Conservation (phyloP, 1,140 invertebrate species). For the Thereuonema tuberculata region DNA sequence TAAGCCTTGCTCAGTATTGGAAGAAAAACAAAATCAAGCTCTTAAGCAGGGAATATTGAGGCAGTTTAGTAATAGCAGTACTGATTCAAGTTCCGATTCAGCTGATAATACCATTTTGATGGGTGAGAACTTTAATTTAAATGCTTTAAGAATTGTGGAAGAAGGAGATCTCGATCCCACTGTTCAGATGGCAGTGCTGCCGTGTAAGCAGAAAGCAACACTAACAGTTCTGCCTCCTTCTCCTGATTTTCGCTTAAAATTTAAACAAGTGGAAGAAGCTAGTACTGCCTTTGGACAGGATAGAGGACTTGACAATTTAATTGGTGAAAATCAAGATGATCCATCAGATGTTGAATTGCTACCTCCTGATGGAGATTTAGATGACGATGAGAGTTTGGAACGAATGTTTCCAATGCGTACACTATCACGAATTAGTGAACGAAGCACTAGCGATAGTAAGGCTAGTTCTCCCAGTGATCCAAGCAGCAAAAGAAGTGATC, state of each 20-base stretch:
- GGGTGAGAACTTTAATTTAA: no score
- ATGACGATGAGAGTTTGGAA: slow-evolving; percentile 66
- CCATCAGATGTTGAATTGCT: slow-evolving; percentile 75
- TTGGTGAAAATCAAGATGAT: not conserved
- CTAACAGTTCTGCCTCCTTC: no score
- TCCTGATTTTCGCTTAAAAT: no score
- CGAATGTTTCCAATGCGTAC: slow-evolving; percentile 59
- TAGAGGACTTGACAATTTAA: not conserved
- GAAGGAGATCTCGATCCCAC: no score
- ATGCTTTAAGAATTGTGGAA: not conserved
- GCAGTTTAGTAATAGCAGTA: no score
- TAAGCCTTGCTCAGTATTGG: no score
- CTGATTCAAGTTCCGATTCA: not conserved
- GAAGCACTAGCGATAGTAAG: slow-evolving; percentile 50
- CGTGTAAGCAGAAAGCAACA: no score
- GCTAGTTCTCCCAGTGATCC: not conserved
- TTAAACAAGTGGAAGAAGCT: not conserved
- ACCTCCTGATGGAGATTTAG: not conserved
- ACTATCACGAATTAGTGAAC: slow-evolving; percentile 67
- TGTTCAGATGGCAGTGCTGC: no score
- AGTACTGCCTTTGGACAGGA: not conserved
- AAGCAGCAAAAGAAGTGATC: not conserved
- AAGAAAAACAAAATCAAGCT: no score
- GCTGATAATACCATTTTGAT: no score
- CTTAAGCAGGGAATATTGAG: no score